Evolutionary conservation across 2,113 vertebrate species (phyloP).

Genomic region (Stegastes partitus): DNA sequence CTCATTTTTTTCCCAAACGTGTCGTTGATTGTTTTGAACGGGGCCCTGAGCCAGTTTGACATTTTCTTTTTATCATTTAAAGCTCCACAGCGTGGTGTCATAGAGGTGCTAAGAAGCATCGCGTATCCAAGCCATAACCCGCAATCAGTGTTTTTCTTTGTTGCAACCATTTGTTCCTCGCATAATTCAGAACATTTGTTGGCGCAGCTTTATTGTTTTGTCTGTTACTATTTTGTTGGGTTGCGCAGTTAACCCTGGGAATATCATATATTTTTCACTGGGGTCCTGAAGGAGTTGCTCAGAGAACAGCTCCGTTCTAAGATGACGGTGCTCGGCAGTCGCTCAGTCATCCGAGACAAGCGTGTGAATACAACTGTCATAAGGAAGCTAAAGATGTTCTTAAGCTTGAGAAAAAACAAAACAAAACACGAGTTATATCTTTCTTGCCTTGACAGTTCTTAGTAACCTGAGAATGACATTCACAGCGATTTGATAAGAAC

Average conservation of each 20-base stretch:
- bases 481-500: slow-evolving; percentile 48
- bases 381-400: slow-evolving; percentile 39
- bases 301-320: slow-evolving; percentile 40
- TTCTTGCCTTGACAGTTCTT: slow-evolving; percentile 21
- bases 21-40: slow-evolving; percentile 21
- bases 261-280: slow-evolving; percentile 46
- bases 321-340: slow-evolving; percentile 57
- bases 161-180: slow-evolving; percentile 13
- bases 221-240: slow-evolving; percentile 35
- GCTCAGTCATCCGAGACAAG: slow-evolving; percentile 28
- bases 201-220: slow-evolving; percentile 35
- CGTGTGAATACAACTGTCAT: slow-evolving; percentile 42
- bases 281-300: slow-evolving; percentile 29
- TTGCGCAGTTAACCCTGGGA: slow-evolving; percentile 43
- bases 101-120: slow-evolving; percentile 17
- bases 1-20: slow-evolving; percentile 39
- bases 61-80: slow-evolving; percentile 21
- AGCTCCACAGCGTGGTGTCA: background rate
- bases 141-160: slow-evolving; percentile 32
- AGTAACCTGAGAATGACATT: slow-evolving; percentile 48
- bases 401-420: slow-evolving; percentile 24
- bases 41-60: slow-evolving; percentile 6
- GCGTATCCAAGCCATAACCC: background rate
- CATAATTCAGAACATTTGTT: slow-evolving; percentile 56
- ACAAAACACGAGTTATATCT: background rate